Conservation (phyloP, 2,113 vertebrate genomes). For the Phrynosoma blainvillii region DNA sequence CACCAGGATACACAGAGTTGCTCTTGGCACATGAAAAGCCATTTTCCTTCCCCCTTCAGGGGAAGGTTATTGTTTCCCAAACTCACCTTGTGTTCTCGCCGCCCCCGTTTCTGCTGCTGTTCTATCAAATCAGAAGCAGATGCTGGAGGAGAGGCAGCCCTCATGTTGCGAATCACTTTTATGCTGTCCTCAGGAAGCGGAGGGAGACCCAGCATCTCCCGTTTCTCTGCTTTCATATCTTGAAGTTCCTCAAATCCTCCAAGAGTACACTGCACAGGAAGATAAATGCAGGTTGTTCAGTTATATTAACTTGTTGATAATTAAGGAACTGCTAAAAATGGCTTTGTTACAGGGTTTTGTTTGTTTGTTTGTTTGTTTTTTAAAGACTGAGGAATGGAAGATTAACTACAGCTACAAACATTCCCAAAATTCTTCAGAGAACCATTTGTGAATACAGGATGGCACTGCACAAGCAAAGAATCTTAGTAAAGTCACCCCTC, state of each 20-base stretch:
- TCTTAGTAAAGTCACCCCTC: no score
- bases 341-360: not conserved
- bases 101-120: conserved; percentile 95
- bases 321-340: not conserved
- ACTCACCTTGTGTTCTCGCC: conserved; percentile 92
- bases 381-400: not conserved
- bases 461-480: not conserved
- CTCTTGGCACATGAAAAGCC: no score
- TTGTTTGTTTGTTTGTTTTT: no score
- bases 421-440: not conserved
- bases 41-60: not conserved
- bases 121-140: conserved; percentile 97
- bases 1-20: no score
- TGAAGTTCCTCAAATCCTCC: conserved; percentile 96
- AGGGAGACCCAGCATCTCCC: conserved; percentile 85
- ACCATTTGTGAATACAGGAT: not conserved
- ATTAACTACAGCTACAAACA: not conserved
- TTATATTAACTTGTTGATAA: not conserved
- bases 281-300: fast-evolving
- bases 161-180: conserved; percentile 93
- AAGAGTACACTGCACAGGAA: conserved; percentile 85
- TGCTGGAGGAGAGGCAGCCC: conserved; percentile 93
- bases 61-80: fast-evolving
- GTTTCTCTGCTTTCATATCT: conserved; percentile 88
- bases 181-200: conserved; percentile 96